phyloP scores from a whole-genome alignment of 2,113 vertebrate genomes.

The Cochlearius cochlearius region DNA sequence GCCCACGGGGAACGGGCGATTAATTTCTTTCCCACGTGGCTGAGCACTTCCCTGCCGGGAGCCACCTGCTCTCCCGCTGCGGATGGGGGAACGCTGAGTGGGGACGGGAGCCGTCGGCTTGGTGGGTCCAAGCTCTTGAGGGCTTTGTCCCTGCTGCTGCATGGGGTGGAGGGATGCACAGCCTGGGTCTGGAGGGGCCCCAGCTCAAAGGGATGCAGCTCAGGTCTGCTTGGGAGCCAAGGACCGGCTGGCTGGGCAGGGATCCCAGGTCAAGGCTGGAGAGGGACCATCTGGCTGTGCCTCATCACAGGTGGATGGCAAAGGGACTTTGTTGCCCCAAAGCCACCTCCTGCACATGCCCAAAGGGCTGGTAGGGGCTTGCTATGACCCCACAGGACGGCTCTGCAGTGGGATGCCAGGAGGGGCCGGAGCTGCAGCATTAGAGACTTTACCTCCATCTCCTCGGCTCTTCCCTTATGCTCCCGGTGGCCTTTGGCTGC shows the following conservation, averaged over 20 bases:
- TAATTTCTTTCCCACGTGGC: not conserved
- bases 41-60: not conserved
- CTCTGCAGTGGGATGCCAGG: not conserved
- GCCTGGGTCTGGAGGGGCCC: not conserved
- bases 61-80: not conserved
- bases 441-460: not conserved
- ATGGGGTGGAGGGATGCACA: not conserved
- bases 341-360: not conserved
- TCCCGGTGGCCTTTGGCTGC: not conserved
- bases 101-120: not conserved
- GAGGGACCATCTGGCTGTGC: not conserved
- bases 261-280: not conserved
- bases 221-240: not conserved
- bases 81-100: accelerated
- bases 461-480: not conserved
- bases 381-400: not conserved
- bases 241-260: not conserved
- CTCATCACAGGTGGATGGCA: not conserved
- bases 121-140: not conserved
- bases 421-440: not conserved
- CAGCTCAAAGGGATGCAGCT: not conserved
- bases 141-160: accelerated
- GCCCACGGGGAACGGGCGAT: accelerated
- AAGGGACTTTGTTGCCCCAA: not conserved
- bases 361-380: not conserved